phyloP scores from a whole-genome alignment of 2,888 invertebrate genomes.

The Pristionchus japonicus region DNA sequence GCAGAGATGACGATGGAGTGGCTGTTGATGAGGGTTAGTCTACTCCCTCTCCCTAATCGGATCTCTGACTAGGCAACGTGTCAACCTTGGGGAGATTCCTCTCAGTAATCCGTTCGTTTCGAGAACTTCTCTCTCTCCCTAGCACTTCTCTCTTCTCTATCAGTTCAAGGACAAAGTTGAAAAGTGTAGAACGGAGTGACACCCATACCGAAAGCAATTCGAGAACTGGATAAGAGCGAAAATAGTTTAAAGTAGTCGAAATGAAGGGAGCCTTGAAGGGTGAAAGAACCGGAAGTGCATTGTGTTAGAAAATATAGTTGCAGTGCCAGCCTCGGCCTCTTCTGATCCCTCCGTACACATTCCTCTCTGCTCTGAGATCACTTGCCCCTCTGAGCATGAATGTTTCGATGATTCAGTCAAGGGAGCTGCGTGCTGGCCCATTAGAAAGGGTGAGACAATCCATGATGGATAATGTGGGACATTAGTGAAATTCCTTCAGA shows the following conservation, averaged over 20 bases:
- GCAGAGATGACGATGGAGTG: neutral
- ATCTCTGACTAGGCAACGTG: neutral
- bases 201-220: neutral
- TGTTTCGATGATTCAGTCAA: conserved; percentile 39
- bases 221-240: conserved; percentile 22
- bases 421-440: conserved; percentile 35
- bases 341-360: neutral
- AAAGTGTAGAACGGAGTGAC: conserved; percentile 15
- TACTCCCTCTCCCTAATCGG: neutral
- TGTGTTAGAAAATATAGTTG: neutral
- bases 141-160: neutral
- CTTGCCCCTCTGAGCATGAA: neutral
- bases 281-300: neutral
- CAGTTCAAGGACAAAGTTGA: conserved; percentile 13
- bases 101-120: neutral
- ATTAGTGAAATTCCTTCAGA: neutral
- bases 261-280: neutral
- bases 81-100: neutral
- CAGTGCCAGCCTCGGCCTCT: neutral
- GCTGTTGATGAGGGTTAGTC: neutral
- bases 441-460: neutral
- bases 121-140: neutral
- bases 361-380: conserved; percentile 30
- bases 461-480: neutral
- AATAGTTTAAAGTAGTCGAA: neutral